Base-by-base conservation (phyloP, 2,888 invertebrate genomes). In the Ennomos erosarius region DNA sequence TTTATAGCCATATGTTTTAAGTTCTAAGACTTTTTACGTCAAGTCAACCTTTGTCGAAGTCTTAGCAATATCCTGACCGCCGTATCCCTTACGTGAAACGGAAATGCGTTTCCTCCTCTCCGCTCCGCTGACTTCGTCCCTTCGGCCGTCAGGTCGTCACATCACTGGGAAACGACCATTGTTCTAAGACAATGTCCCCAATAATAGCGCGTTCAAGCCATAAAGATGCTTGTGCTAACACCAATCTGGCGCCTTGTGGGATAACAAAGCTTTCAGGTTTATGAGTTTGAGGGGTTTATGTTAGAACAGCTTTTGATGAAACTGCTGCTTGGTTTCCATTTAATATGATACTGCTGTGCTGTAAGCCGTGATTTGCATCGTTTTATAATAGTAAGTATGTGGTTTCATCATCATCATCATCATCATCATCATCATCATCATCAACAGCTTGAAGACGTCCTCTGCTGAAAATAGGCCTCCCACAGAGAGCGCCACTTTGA, bases 61-160 rank as follows among this genome's bases (percentile, higher is more conserved):
- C 54, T 70, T 62, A 59, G 61, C 54, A 64, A 69, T 74, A 71
- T 74, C 72, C 76, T 73, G 73, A 55, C 62, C 68, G 68, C 62
- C 70, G 70, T 70, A 70, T 76, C 73, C 71, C 68, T 65, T 62
- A 70, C 73, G 70, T 75, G 72, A 73, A 76, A 81, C 84, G 87
- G 87, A 89, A 87, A 80, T 82, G 68, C 81, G 82, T 80, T 86
- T 83, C 84, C 82, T 87, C 78, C 73, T 79, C 74, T 85, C 82
- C 84, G 80, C 78, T 80, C 70, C 73, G 78, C 64, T 85, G 84
- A 65, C 61, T 79, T 68, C 71, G 71, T 72, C 73, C 75, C 77
- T 74, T 74, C 60, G 69, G 46, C 50, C 52, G 48, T 45, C 65
- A 67, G 72, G 70, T 71, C 67, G 73, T 75, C 76, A 74, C 70